Percentiles rank a stretch among this genome's conserved stretches.
Conservation (phyloP, 2,888 invertebrate species). For the Synergus itoensis region DNA sequence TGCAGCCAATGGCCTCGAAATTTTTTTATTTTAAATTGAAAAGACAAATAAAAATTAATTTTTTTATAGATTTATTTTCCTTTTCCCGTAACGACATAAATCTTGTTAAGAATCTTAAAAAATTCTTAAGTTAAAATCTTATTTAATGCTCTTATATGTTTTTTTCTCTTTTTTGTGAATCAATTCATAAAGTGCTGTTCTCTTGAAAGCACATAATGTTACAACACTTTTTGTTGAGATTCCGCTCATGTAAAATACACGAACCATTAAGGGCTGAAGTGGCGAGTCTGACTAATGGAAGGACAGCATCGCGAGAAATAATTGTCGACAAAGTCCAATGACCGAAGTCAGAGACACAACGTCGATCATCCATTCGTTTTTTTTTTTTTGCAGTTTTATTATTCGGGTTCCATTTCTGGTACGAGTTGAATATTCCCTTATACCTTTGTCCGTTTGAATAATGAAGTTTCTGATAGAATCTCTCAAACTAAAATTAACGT, state of each 20-base stretch:
- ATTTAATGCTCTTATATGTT: neutral
- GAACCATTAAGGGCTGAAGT: slow-evolving; percentile 17
- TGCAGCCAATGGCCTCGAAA: slow-evolving; percentile 42
- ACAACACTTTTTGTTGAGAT: neutral
- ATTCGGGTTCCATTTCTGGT: slow-evolving; percentile 34
- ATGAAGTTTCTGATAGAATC: neutral
- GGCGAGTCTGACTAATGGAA: slow-evolving; percentile 18
- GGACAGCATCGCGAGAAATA: neutral
- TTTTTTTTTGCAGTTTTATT: slow-evolving; percentile 12
- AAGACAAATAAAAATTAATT: neutral
- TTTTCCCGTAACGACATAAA: neutral
- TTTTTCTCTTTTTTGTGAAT: neutral
- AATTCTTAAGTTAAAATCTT: neutral
- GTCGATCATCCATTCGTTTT: neutral
- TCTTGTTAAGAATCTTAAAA: neutral
- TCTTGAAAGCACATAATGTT: neutral
- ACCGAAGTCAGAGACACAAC: slow-evolving; percentile 11
- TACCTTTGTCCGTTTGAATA: neutral
- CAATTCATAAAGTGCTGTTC: neutral
- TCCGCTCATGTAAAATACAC: slow-evolving; percentile 10
- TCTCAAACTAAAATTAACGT: neutral
- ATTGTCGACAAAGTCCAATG: slow-evolving; percentile 15
- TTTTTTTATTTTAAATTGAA: neutral
- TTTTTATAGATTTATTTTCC: neutral
- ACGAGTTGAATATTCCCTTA: neutral